Evolutionary conservation across 2,888 invertebrate genomes (phyloP), one percentile per base, ranked within the genome.

Genomic region (Calameuta pallipes): DNA sequence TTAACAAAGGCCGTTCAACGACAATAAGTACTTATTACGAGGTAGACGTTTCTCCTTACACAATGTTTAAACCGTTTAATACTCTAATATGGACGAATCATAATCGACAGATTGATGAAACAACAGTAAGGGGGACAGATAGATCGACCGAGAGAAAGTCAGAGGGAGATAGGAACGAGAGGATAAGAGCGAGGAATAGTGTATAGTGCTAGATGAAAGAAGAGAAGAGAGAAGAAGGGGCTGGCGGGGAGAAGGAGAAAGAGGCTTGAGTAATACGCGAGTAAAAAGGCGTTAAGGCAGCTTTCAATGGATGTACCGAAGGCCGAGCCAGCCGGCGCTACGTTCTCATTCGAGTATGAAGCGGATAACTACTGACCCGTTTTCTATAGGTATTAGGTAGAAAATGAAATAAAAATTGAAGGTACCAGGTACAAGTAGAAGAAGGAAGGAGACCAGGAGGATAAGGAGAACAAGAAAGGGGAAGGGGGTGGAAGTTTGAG

Each of bases 261-360:
- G 76, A 35, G 31, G 13, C 35, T 68, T 36, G 35, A 73, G 76
- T 37, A 78, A 76, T 74, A 76, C 11, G 69, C 73, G 76, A 33
- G 69, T 74, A 75, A 75, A 80, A 79, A 73, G 79, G 76, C 75
- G 76, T 34, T 71, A 76, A 78, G 80, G 80, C 75, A 73, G 81
- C 80, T 81, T 83, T 83, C 83, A 83, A 83, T 76, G 75, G 73
- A 31, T 23, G 75, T 71, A 76, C 74, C 76, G 80, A 71, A 70
- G 34, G 30, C 41, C 75, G 70, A 35, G 30, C 73, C 56, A 77
- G 75, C 75, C 76, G 81, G 75, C 77, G 23, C 23, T 56, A 56
- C 23, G 80, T 82, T 82, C 79, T 79, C 78, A 76, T 82, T 82
- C 83, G 84, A 82, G 80, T 83, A 82, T 77, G 80, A 83, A 83